Conservation (phyloP, 1,140 invertebrate genomes). For the Drosophila punjabiensis region DNA sequence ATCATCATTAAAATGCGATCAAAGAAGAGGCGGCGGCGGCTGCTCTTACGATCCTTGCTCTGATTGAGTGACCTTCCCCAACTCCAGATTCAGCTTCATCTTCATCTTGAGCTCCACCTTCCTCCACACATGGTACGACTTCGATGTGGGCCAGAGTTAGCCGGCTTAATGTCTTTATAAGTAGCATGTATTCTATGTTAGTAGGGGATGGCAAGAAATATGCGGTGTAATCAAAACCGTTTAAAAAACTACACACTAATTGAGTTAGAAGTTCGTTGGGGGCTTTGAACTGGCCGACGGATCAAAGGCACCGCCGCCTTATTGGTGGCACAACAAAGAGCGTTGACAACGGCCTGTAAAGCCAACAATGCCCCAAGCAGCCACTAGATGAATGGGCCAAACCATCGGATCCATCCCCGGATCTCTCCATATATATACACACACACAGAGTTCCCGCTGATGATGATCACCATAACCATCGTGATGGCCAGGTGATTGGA, state of each 20-base stretch:
- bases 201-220: slow-evolving; percentile 41
- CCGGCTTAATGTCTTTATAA: slow-evolving; percentile 79
- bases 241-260: slow-evolving; percentile 81
- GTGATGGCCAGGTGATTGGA: slow-evolving; percentile 46
- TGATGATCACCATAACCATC: slow-evolving; percentile 49
- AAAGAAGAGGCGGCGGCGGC: slow-evolving; percentile 52
- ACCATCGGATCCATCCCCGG: slow-evolving; percentile 8
- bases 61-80: slow-evolving; percentile 76
- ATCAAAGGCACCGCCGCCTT: slow-evolving; percentile 67
- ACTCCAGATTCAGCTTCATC: background rate
- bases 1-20: slow-evolving; percentile 85
- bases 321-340: slow-evolving; percentile 83
- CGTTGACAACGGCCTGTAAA: slow-evolving; percentile 80
- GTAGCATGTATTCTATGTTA: slow-evolving; percentile 53
- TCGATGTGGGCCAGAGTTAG: slow-evolving; percentile 64
- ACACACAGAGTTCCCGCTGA: slow-evolving; percentile 18
- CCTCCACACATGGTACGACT: slow-evolving; percentile 11
- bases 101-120: slow-evolving; percentile 11
- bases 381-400: slow-evolving; percentile 53
- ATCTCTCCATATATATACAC: too few species aligned
- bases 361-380: slow-evolving; percentile 70
- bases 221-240: slow-evolving; percentile 83
- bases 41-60: slow-evolving; percentile 40
- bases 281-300: slow-evolving; percentile 73
- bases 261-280: slow-evolving; percentile 77